phyloP scores from a whole-genome alignment of 2,888 invertebrate genomes.

The Aelia acuminata region DNA sequence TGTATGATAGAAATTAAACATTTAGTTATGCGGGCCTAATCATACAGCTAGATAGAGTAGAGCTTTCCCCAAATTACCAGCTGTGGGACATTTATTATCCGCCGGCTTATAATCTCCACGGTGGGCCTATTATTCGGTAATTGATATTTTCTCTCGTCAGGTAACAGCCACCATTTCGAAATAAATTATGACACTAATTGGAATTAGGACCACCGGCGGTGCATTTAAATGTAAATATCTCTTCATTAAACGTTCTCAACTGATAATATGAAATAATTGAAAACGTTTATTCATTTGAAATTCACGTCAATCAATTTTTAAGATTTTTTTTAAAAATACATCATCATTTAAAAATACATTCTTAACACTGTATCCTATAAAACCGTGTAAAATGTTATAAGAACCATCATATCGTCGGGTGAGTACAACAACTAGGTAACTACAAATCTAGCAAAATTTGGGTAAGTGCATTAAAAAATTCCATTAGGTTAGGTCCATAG shows the following conservation, averaged over 20 bases:
- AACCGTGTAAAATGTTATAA: no score
- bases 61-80: slow-evolving; percentile 21
- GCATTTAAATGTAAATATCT: slow-evolving; percentile 24
- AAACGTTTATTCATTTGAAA: not conserved
- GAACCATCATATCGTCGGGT: no score
- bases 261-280: not conserved
- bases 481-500: no score
- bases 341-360: no score
- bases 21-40: slow-evolving; percentile 1
- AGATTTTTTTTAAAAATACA: no score
- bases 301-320: not conserved
- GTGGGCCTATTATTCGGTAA: slow-evolving; percentile 14
- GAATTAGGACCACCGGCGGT: slow-evolving; percentile 29
- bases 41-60: not conserved
- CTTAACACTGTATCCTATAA: no score
- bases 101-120: not conserved
- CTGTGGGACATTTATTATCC: slow-evolving; percentile 37
- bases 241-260: not conserved
- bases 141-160: slow-evolving; percentile 44
- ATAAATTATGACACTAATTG: slow-evolving; percentile 3
- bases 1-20: not conserved
- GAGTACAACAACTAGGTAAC: no score
- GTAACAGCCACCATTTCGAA: not conserved
- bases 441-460: no score
- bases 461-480: no score